Evolutionary conservation across 2,888 invertebrate species (phyloP).

Genomic region (Acleris literana): DNA sequence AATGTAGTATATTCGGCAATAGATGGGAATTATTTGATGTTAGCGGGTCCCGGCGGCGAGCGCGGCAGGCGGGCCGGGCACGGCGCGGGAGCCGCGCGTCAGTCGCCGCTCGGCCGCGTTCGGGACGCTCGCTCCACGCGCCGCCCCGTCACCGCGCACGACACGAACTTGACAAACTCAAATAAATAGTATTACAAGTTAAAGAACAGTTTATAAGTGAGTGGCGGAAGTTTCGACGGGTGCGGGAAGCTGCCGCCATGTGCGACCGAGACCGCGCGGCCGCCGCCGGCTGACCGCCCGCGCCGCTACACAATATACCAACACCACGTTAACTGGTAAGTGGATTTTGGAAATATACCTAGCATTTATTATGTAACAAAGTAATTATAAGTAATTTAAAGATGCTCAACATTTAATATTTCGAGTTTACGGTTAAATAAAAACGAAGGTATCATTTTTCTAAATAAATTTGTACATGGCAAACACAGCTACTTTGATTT

Average conservation of each 20-base stretch:
- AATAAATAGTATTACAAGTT: background rate
- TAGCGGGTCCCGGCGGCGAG: background rate
- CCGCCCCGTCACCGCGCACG: slow-evolving; percentile 16
- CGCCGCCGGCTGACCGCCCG: slow-evolving; percentile 63
- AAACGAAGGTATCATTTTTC: background rate
- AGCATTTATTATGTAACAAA: no score
- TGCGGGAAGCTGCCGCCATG: slow-evolving; percentile 50
- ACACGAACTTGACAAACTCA: slow-evolving; percentile 20
- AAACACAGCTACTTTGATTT: slow-evolving; percentile 30
- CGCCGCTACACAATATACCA: slow-evolving; percentile 46
- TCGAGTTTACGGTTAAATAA: no score
- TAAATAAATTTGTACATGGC: no score
- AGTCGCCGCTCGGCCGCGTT: slow-evolving; percentile 41
- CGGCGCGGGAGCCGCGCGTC: slow-evolving; percentile 48
- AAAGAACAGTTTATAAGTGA: slow-evolving; percentile 14
- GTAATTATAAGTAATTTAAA: no score
- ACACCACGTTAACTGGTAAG: slow-evolving; percentile 69
- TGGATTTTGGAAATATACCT: slow-evolving; percentile 30
- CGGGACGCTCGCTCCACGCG: slow-evolving; percentile 42
- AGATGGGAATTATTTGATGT: no score
- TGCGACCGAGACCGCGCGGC: slow-evolving; percentile 60
- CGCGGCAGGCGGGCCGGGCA: slow-evolving; percentile 1
- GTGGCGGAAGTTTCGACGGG: slow-evolving; percentile 17
- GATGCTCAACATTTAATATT: no score
- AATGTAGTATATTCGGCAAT: no score